These are phyloP conservation scores for Drosophila quadrilineata DNA, from an alignment of 1,140 invertebrate species.

Conservation along the genomic window DNA sequence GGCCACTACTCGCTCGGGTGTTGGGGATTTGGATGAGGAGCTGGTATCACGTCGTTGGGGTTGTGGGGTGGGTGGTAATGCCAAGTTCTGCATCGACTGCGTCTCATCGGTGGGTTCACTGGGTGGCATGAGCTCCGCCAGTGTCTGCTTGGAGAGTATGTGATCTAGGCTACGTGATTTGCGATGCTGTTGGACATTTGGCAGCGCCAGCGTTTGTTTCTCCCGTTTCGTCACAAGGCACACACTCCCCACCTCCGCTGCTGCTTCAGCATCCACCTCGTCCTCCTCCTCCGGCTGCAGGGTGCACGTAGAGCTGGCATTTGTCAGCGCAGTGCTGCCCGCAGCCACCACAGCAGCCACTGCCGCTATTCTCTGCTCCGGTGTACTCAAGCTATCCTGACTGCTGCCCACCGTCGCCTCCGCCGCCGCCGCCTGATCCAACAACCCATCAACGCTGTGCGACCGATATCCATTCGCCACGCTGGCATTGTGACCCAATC, in stretches of 20 bases:
- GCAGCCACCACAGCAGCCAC: constrained; percentile 67
- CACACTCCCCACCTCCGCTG: background rate
- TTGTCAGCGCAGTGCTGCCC: constrained; percentile 70
- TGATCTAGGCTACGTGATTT: constrained; percentile 87
- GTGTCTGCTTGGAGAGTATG: constrained; percentile 82
- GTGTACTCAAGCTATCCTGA: constrained; percentile 40
- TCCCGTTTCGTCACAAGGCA: constrained; percentile 56
- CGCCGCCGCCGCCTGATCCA: constrained; percentile 61
- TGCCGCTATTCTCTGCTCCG: constrained; percentile 70
- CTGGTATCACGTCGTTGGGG: constrained; percentile 55
- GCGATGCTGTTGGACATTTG: constrained; percentile 75
- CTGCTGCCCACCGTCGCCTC: constrained; percentile 27
- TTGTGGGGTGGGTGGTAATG: constrained; percentile 62
- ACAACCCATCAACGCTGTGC: constrained; percentile 78
- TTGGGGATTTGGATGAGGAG: constrained; percentile 62
- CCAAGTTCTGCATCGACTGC: constrained; percentile 81
- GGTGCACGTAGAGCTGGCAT: constrained; percentile 71
- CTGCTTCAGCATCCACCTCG: background rate
- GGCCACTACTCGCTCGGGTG: constrained; percentile 45
- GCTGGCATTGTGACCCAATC: constrained; percentile 49
- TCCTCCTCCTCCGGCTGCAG: constrained; percentile 59
- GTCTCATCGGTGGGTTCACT: constrained; percentile 71
- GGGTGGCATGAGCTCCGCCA: constrained; percentile 66
- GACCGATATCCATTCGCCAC: constrained; percentile 67
- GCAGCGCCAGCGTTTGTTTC: constrained; percentile 45